Evolutionary conservation across 2,797 vertebrate species (phyloP).

Genomic region (Xerus rutilus): DNA sequence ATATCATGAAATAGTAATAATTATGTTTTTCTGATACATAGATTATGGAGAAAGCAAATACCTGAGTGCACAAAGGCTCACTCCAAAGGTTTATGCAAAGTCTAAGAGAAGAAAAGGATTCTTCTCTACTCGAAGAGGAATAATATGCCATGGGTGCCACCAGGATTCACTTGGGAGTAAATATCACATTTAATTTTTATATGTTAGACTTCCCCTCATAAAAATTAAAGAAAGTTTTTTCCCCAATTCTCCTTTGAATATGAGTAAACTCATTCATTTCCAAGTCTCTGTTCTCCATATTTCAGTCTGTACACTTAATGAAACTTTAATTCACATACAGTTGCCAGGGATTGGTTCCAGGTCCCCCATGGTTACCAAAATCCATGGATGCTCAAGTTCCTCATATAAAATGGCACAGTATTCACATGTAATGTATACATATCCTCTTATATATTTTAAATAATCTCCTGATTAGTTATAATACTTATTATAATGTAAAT

Average conservation of each 20-base stretch:
- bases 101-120: neutral
- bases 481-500: neutral
- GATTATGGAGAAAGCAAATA: neutral
- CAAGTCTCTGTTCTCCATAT: slow-evolving; percentile 7
- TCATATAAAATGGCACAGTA: neutral
- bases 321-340: slow-evolving; percentile 13
- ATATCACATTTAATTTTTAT: neutral
- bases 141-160: neutral
- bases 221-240: slow-evolving; percentile 18
- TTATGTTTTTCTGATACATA: neutral
- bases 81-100: neutral
- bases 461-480: neutral
- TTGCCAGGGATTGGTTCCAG: neutral
- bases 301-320: neutral
- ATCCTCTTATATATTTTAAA: neutral
- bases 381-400: neutral
- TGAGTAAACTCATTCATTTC: slow-evolving; percentile 14
- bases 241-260: slow-evolving; percentile 32
- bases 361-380: neutral
- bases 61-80: neutral
- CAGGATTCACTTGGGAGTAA: neutral
- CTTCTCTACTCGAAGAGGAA: neutral
- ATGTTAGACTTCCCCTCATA: neutral
- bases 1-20: neutral
- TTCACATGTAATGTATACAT: neutral